phyloP scores from a whole-genome alignment of 2,888 invertebrate species.

The Thymelicus lineola region DNA sequence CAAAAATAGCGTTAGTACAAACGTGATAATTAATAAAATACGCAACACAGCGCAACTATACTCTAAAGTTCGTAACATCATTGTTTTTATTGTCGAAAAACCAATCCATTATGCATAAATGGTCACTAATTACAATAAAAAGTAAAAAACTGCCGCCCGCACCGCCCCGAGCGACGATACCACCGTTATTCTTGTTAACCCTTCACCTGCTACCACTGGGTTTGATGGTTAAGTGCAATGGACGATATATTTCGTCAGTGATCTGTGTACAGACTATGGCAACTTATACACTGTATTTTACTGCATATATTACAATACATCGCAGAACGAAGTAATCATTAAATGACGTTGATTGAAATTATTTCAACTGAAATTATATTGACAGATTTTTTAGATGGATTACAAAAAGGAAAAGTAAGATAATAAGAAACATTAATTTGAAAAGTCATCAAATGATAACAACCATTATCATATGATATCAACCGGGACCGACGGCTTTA shows the following conservation, averaged over 20 bases:
- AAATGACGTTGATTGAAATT: too few species aligned
- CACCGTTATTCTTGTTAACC: conserved; percentile 35
- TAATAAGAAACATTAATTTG: too few species aligned
- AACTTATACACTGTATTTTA: too few species aligned
- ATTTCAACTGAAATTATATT: too few species aligned
- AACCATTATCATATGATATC: too few species aligned
- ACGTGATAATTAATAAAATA: not conserved
- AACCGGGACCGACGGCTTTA: too few species aligned
- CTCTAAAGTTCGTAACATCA: conserved; percentile 16
- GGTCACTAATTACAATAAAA: conserved; percentile 40
- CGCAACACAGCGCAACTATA: not conserved
- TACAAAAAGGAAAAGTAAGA: too few species aligned
- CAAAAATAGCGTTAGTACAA: not conserved
- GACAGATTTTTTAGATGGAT: too few species aligned
- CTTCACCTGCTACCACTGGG: not conserved
- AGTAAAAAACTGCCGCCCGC: conserved; percentile 38
- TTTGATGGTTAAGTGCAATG: not conserved
- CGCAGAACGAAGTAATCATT: too few species aligned
- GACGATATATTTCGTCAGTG: not conserved
- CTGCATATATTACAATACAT: too few species aligned
- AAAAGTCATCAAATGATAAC: too few species aligned
- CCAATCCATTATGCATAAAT: conserved; percentile 36
- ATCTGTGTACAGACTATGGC: too few species aligned
- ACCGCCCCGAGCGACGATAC: conserved; percentile 38
- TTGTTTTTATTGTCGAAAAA: conserved; percentile 35